Base-by-base conservation (phyloP, 2,113 vertebrate species). In the Leptosomus discolor region DNA sequence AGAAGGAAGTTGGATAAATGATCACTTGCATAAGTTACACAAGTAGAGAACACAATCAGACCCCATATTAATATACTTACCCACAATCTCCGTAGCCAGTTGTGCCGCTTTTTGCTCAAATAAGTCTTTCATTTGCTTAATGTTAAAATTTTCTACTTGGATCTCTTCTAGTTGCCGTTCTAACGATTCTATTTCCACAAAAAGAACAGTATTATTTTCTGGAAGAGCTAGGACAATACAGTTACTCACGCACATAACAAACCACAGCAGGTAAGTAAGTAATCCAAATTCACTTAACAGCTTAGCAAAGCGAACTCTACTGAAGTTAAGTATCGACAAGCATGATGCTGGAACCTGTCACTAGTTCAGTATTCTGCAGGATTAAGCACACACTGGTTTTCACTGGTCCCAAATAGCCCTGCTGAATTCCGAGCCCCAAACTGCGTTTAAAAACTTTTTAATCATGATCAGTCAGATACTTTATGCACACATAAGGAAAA, bases 71-170 rank as follows among this genome's bases (percentile, higher is more conserved):
- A 60, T 43, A 65, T 2, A 98, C 98, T 98, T 96, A 99, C 99
- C 99, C 96, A 99, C 99, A 97, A 99, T 99, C 98, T 99, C 99
- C 76, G 99, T 99, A 65, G 99, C 99, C 97, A 99, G 98, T 94
- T 99, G 99, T 57, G 99, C 99, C 17, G 99, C 99, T 98, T 99
- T 99, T 98, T 99, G 99, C 96, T 99, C 99, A 99, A 99, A 99
- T 95, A 99, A 97, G 94, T 99, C 99, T 98, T 99, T 99, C 99
- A 99, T 99, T 98, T 99, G 99, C 96, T 99, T 99, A 97, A 99
- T 99, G 98, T 99, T 99, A 98, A 99, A 99, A 97, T 99, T 99
- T 97, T 99, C 99, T 39, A 99, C 98, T 97, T 99, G 99, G 7
- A 99, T 98, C 96, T 99, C 99, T 93, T 99, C 99, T 94, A 99